A percentile compares a stretch with the other conserved stretches of the same genome.
Conservation (phyloP, 2,888 invertebrate genomes). For the Drosophila yooni region DNA sequence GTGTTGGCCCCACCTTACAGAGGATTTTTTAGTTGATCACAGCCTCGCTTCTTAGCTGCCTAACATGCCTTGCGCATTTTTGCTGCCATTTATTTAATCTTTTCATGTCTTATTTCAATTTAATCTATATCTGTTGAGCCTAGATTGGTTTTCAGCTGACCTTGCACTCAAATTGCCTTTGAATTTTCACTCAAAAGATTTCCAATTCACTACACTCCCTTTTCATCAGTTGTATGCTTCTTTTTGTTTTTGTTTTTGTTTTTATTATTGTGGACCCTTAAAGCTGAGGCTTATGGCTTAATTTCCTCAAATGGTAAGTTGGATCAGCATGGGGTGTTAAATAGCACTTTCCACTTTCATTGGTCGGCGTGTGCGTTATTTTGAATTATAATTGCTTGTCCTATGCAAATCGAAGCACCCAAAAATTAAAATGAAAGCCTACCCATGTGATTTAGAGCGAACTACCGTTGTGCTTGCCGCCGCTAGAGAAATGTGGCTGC, state of each 20-base stretch:
- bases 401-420: constrained; percentile 66
- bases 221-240: not conserved
- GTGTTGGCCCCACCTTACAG: not conserved
- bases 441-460: constrained; percentile 69
- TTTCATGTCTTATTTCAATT: not conserved
- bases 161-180: constrained; percentile 30
- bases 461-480: constrained; percentile 64
- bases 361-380: constrained; percentile 18
- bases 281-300: constrained; percentile 1
- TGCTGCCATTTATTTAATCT: not conserved
- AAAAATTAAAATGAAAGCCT: constrained; percentile 71
- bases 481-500: constrained; percentile 66
- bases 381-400: constrained; percentile 26
- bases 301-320: constrained; percentile 11
- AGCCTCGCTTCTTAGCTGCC: not conserved
- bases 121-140: not conserved
- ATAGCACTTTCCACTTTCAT: constrained; percentile 36
- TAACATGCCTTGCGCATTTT: not conserved
- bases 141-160: constrained; percentile 7
- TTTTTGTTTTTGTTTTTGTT: not conserved
- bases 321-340: constrained; percentile 19
- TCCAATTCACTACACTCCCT: not conserved
- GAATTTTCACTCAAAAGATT: not conserved
- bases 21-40: not conserved
- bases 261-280: not conserved